Conservation (phyloP, 1,140 invertebrate species). For the Philaenus spumarius region DNA sequence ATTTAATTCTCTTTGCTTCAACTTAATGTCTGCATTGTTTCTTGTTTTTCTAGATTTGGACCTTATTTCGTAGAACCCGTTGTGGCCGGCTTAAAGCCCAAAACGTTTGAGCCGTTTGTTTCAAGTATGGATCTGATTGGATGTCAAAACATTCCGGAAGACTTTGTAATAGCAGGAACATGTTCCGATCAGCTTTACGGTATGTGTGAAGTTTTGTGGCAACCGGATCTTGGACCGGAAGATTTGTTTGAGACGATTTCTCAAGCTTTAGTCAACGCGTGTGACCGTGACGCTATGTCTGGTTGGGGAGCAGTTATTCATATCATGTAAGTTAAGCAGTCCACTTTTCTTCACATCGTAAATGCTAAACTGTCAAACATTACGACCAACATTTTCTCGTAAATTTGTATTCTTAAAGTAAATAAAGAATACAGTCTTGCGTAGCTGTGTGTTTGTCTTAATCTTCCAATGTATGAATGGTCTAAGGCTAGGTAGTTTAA, state of each 20-base stretch:
- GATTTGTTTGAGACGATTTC: slow-evolving; percentile 96
- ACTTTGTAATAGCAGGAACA: slow-evolving; percentile 95
- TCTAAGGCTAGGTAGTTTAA: too few species aligned
- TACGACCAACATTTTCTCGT: too few species aligned
- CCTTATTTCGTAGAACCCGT: slow-evolving; percentile 97
- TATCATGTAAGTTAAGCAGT: too few species aligned
- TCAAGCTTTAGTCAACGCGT: slow-evolving; percentile 91
- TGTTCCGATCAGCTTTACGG: slow-evolving; percentile 91
- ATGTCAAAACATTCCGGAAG: slow-evolving; percentile 77
- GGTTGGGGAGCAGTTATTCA: slow-evolving; percentile 98
- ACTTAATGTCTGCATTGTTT: too few species aligned
- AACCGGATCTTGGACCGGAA: slow-evolving; percentile 83
- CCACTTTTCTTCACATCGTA: too few species aligned
- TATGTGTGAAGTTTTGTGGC: slow-evolving; percentile 96
- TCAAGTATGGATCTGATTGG: slow-evolving; percentile 87
- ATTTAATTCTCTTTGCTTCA: too few species aligned
- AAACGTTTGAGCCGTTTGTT: slow-evolving; percentile 84
- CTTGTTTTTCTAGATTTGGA: too few species aligned
- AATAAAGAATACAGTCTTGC: too few species aligned
- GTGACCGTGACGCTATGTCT: slow-evolving; percentile 93
- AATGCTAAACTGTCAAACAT: too few species aligned
- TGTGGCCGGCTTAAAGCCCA: slow-evolving; percentile 87
- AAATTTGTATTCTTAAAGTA: too few species aligned
- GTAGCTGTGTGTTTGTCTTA: too few species aligned
- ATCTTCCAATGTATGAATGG: too few species aligned